phyloP scores from a whole-genome alignment of 2,797 vertebrate genomes.

The Chanos chanos region DNA sequence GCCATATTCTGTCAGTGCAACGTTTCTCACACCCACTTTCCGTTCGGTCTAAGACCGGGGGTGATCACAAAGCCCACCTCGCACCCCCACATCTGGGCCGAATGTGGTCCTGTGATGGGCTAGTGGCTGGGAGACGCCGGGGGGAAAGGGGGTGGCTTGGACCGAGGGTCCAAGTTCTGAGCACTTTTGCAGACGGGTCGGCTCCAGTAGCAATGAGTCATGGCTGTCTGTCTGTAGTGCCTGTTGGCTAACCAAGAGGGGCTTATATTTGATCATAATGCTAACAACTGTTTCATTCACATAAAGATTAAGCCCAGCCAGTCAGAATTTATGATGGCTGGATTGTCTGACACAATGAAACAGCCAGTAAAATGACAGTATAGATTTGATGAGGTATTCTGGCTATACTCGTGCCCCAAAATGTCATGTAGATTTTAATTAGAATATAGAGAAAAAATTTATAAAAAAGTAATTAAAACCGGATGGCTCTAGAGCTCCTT shows the following conservation, averaged over 20 bases:
- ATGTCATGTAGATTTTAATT: background rate
- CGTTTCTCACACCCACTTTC: slow-evolving; percentile 41
- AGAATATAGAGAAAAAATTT: too few species aligned
- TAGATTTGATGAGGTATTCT: background rate
- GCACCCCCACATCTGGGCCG: slow-evolving; percentile 39
- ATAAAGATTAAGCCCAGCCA: slow-evolving; percentile 27
- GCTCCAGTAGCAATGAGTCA: slow-evolving; percentile 48
- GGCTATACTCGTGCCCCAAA: background rate
- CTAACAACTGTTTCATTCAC: slow-evolving; percentile 44
- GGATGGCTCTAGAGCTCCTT: too few species aligned
- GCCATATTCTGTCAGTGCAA: slow-evolving; percentile 35
- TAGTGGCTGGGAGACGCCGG: slow-evolving; percentile 26
- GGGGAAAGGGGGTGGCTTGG: slow-evolving; percentile 14
- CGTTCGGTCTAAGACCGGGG: slow-evolving; percentile 33
- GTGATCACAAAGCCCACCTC: slow-evolving; percentile 34
- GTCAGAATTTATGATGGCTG: slow-evolving; percentile 5
- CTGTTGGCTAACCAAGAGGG: slow-evolving; percentile 27
- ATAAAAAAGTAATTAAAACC: too few species aligned
- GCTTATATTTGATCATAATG: slow-evolving; percentile 45
- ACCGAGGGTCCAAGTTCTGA: slow-evolving; percentile 40
- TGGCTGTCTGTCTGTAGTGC: slow-evolving; percentile 43
- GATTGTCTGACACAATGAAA: background rate
- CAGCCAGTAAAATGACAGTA: background rate
- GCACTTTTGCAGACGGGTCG: slow-evolving; percentile 44
- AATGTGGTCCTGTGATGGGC: slow-evolving; percentile 32